Conservation (phyloP, 2,888 invertebrate species). For the Microplitis deprimator region DNA sequence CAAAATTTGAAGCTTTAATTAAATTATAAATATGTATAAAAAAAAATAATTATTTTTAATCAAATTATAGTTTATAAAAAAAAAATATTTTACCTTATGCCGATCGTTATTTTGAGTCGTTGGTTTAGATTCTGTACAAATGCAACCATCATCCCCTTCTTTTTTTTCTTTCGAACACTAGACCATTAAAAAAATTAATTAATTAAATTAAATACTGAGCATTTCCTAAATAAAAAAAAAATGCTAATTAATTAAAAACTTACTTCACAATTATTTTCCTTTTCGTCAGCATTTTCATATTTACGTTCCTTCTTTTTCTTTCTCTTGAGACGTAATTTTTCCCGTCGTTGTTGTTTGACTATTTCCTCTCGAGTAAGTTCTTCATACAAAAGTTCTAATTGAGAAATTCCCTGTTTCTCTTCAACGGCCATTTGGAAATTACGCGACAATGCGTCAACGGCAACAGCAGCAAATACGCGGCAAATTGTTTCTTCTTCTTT, state of each 20-base stretch:
- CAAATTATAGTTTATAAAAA: constrained; percentile 4
- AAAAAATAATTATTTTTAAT: background rate
- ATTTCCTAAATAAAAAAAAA: constrained; percentile 15
- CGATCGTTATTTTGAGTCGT: constrained; percentile 60
- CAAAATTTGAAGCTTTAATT: constrained; percentile 62
- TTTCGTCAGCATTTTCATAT: constrained; percentile 71
- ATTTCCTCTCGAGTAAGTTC: constrained; percentile 91
- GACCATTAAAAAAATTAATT: constrained; percentile 47
- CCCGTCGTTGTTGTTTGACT: constrained; percentile 86
- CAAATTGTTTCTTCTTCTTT: constrained; percentile 95
- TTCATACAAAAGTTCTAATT: constrained; percentile 89
- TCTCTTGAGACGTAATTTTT: constrained; percentile 87
- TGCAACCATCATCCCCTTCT: constrained; percentile 38
- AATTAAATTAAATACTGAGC: background rate
- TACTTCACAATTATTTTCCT: constrained; percentile 71
- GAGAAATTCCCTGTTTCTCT: constrained; percentile 89
- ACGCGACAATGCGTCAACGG: constrained; percentile 88
- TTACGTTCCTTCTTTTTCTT: constrained; percentile 82
- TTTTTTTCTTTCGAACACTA: constrained; percentile 50
- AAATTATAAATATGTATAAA: constrained; percentile 12
- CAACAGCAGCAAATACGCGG: constrained; percentile 90
- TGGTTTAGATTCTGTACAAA: constrained; percentile 59
- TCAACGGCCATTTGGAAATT: constrained; percentile 94
- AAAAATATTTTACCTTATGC: constrained; percentile 60
- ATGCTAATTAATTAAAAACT: constrained; percentile 31